Conservation (phyloP, 2,888 invertebrate species). For the Agrotis clavis region DNA sequence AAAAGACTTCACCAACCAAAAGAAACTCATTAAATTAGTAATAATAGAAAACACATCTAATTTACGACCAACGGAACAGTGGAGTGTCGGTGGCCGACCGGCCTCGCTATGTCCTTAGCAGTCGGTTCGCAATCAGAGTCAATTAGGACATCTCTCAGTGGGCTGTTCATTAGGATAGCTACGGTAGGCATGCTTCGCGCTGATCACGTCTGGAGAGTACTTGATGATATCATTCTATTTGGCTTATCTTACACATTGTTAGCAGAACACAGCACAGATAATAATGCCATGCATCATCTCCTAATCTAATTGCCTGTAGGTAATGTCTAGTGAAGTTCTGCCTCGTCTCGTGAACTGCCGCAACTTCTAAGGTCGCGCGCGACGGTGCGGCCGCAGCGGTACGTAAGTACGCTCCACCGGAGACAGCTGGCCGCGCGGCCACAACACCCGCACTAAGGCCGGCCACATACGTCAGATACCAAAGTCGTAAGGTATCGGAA, state of each 20-base stretch:
- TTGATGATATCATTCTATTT: not conserved
- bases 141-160: constrained; percentile 24
- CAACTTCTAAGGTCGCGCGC: constrained; percentile 12
- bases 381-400: not conserved
- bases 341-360: constrained; percentile 28
- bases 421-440: constrained; percentile 3
- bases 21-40: not conserved
- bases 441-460: not conserved
- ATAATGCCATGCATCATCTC: too few relatives aligned
- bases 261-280: too few relatives aligned
- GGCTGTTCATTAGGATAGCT: constrained; percentile 20
- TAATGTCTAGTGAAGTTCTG: too few relatives aligned
- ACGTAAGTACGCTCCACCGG: constrained; percentile 3
- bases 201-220: not conserved
- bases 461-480: too few relatives aligned
- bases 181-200: not conserved
- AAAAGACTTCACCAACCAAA: not conserved
- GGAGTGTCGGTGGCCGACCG: not conserved
- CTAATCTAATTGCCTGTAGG: too few relatives aligned
- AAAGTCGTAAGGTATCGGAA: too few relatives aligned
- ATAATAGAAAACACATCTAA: not conserved
- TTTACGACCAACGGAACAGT: not conserved
- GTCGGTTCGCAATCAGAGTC: constrained; percentile 11
- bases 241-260: not conserved
- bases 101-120: constrained; percentile 1